A percentile compares a stretch with the other conserved stretches of the same genome.
Evolutionary conservation across 2,113 vertebrate genomes (phyloP).

Genomic region (Ophiodon elongatus): DNA sequence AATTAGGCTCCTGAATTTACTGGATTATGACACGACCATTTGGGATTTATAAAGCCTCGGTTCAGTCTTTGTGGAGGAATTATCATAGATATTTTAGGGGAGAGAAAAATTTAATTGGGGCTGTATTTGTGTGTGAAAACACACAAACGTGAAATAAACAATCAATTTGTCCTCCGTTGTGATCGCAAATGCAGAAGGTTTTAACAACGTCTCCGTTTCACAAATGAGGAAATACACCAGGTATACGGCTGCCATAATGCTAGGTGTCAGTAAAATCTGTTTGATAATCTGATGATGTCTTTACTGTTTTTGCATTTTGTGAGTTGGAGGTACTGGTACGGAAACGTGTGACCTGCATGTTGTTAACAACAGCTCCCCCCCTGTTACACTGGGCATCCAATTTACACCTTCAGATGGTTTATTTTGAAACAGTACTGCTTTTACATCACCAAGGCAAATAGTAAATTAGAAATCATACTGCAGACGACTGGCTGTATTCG

Average conservation of each 20-base stretch:
- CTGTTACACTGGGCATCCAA: conserved; percentile 36
- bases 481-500: conserved; percentile 41
- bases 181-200: conserved; percentile 1
- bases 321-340: conserved; percentile 25
- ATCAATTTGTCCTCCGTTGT: neutral
- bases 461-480: conserved; percentile 58
- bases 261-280: neutral
- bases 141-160: conserved; percentile 6
- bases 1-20: conserved; percentile 79
- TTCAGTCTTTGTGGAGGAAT: conserved; percentile 68
- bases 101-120: conserved; percentile 52
- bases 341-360: conserved; percentile 38
- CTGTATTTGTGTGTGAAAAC: conserved; percentile 40
- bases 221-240: neutral
- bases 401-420: conserved; percentile 60
- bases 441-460: conserved; percentile 43
- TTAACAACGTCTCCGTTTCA: neutral
- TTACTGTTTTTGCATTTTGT: neutral
- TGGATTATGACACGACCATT: conserved; percentile 78
- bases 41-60: conserved; percentile 68
- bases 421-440: conserved; percentile 44
- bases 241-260: neutral
- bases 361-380: conserved; percentile 31
- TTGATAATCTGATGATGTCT: neutral
- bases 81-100: conserved; percentile 61